Evolutionary conservation across 2,888 invertebrate species (phyloP), one percentile per base, ranked within the genome.

Genomic region (Strigamia crassipes): DNA sequence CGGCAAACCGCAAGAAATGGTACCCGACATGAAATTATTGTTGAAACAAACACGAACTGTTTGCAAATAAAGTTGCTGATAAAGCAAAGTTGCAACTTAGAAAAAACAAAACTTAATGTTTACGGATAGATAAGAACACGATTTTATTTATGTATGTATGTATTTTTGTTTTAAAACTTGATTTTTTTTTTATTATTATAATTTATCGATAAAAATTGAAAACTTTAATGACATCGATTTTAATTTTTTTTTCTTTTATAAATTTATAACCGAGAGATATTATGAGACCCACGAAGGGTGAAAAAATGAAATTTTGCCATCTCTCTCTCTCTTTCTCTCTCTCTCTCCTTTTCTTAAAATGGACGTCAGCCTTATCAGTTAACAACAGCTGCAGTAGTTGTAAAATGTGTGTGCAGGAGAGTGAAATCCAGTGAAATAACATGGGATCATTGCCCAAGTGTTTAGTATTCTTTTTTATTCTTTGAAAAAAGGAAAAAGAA

Each of bases 321-420:
- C 56, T 56, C 38, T 38, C 38, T 38, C 38, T 38, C 38, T 38
- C 56, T 56, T n/a, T 56, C 56, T 56, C 38, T 38, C 38, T 38
- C 38, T 38, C 38, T 38, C 56, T 56, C 56, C 56, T 56, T 56
- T 56, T 56, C 56, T 56, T 56, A 18, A 56, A 56, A 56, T 56
- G 56, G 56, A 56, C 56, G 56, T 56, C 56, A 56, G 56, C 56
- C 56, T 56, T 56, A 56, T 56, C 56, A 56, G 56, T 56, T 15
- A 56, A 56, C 56, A 56, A 56, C 56, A 56, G 56, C 56, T 56
- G 56, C 56, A 56, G 56, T 56, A 56, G 56, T 56, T 56, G 56
- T 56, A 56, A 56, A 56, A 56, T 56, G 56, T 56, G 56, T 56
- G 56, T 56, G 56, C n/a, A 56, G 56, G 56, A 56, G 56, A 56